Conservation (phyloP, 2,113 vertebrate genomes). For the Hyaena hyaena region DNA sequence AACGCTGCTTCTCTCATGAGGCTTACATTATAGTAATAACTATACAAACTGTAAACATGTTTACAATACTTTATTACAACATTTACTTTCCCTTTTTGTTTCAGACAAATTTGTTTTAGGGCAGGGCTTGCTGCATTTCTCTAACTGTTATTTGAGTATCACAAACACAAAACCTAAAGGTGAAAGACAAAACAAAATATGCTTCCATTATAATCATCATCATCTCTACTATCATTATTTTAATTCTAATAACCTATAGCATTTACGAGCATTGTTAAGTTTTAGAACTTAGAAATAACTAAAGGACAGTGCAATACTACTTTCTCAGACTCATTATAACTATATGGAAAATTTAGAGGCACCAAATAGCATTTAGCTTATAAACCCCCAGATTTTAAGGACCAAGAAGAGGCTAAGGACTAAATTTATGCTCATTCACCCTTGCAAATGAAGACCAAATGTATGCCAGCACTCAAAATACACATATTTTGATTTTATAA, state of each 20-base stretch:
- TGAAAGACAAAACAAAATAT: background rate
- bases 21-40: background rate
- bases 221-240: background rate
- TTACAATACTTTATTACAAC: background rate
- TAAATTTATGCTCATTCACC: background rate
- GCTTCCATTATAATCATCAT: background rate
- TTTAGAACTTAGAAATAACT: background rate
- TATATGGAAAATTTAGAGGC: background rate
- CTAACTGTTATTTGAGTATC: background rate
- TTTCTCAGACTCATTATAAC: slow-evolving; percentile 23
- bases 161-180: background rate
- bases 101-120: background rate
- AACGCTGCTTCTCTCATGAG: fast-evolving
- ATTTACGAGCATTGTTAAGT: background rate
- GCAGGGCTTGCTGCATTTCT: background rate
- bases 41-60: background rate
- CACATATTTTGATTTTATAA: background rate
- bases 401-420: background rate
- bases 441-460: background rate
- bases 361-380: background rate
- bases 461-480: background rate
- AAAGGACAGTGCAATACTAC: background rate
- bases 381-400: background rate
- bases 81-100: background rate
- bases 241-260: background rate